Evolutionary conservation across 1,140 invertebrate species (phyloP), one percentile per base, ranked within the genome.

Genomic region (Danaus plexippus): DNA sequence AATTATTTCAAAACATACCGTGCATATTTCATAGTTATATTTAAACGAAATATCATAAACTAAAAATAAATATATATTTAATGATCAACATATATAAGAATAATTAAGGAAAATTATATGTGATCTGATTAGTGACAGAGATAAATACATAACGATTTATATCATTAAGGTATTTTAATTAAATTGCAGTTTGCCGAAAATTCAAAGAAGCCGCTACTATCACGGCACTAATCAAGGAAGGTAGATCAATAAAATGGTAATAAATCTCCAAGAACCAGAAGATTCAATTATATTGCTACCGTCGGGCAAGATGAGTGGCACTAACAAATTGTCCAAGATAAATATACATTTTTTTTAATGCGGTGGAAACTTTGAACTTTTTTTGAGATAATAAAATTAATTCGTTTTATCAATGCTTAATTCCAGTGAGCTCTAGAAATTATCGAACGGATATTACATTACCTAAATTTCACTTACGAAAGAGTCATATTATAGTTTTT

Each of bases 291-390:
- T 69, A 79, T 65, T 66, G 76, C 82, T 85, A 85, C 83, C 81
- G 80, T 74, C 83, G 79, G 69, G 70, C 70, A 68, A 64, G 66
- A 68, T 71, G 70, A 82, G 77, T 83, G 83, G 77, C 80, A 83
- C 75, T 83, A 85, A 86, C 83, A 86, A 86, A 86, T 86, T 85
- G 77, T 75, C 66, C 65, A 75, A 86, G 81, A 86, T 86, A 83
- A 86, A 83, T 81, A 80, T 75, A 77, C n/a, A 75, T 67, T 69
- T 77, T 43, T 74, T 80, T 82, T 82, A 80, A 78, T 77, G 70
- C 69, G 70, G 73, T 63, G 69, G 72, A 76, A 63, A 67, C 69
- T 63, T 73, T 64, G 63, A 70, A 75, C 72, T 64, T 32, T 32
- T 32, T 32, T 32, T 2, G 22, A 32, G 22, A 32, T 32, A 32